phyloP scores from a whole-genome alignment of 2,797 vertebrate species.

The Danio aesculapii region DNA sequence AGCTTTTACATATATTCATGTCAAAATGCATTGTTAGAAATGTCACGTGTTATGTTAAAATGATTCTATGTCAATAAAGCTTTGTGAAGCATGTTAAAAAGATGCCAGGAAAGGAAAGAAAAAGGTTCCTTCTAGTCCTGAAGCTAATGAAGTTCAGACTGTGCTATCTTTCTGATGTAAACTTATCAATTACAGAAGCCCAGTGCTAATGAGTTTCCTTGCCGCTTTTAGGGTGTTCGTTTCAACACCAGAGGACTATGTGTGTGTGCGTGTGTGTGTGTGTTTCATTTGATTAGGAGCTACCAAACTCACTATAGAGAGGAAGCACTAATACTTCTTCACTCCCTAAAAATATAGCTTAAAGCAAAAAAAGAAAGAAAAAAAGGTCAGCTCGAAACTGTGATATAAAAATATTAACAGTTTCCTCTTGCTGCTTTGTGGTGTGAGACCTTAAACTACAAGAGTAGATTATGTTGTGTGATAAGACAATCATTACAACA shows the following conservation, averaged over 20 bases:
- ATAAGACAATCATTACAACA: background rate
- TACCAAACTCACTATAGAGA: conserved; percentile 12
- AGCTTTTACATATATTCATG: background rate
- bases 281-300: conserved; percentile 31
- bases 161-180: conserved; percentile 40
- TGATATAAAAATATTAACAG: background rate
- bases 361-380: background rate
- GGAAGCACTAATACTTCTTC: background rate
- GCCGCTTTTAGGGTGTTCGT: conserved; percentile 34
- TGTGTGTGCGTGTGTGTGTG: conserved; percentile 1
- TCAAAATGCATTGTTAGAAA: background rate
- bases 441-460: conserved; percentile 2
- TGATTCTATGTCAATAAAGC: background rate
- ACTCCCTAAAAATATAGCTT: background rate
- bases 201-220: conserved; percentile 57
- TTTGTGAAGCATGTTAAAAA: conserved; percentile 5
- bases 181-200: conserved; percentile 52
- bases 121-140: conserved; percentile 18
- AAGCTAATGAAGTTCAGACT: conserved; percentile 54
- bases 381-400: conserved; percentile 12
- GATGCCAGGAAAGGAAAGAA: background rate
- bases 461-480: background rate
- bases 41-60: too few species aligned
- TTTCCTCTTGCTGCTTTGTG: conserved; percentile 1
- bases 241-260: conserved; percentile 10